phyloP scores from a whole-genome alignment of 2,888 invertebrate species.

The Folsomia candida region DNA sequence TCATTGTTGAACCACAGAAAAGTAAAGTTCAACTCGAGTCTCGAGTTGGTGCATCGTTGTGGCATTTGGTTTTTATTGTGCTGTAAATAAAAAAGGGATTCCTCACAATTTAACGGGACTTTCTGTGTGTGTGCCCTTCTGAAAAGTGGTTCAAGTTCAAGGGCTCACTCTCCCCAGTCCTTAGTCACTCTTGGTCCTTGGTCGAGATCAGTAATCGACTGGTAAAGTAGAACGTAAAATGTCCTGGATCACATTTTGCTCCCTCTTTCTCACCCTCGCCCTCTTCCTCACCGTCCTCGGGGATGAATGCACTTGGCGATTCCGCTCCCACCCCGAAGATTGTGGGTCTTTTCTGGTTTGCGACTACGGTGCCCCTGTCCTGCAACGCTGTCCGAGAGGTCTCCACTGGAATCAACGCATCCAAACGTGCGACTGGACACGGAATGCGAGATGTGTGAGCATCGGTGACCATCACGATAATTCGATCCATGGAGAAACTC shows the following conservation, averaged over 20 bases:
- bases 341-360: conserved; percentile 27
- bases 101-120: not conserved
- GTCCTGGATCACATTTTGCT: not conserved
- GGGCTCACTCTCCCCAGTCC: not conserved
- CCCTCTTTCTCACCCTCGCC: not conserved
- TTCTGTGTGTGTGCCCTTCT: no score
- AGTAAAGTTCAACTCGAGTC: not conserved
- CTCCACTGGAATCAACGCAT: conserved; percentile 25
- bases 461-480: not conserved
- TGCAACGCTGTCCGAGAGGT: conserved; percentile 23
- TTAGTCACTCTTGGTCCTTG: not conserved
- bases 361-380: conserved; percentile 9
- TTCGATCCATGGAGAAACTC: not conserved
- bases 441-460: not conserved
- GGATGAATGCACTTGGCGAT: conserved; percentile 26
- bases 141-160: not conserved
- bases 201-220: not conserved
- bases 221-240: not conserved
- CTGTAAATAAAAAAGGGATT: not conserved
- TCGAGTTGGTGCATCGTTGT: not conserved
- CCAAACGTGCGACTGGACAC: conserved; percentile 25
- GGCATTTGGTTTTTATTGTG: not conserved
- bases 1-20: not conserved
- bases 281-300: not conserved
- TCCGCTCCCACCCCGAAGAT: conserved; percentile 22